Evolutionary conservation across 2,888 invertebrate species (phyloP).

Genomic region (Meliscaeva auricollis): DNA sequence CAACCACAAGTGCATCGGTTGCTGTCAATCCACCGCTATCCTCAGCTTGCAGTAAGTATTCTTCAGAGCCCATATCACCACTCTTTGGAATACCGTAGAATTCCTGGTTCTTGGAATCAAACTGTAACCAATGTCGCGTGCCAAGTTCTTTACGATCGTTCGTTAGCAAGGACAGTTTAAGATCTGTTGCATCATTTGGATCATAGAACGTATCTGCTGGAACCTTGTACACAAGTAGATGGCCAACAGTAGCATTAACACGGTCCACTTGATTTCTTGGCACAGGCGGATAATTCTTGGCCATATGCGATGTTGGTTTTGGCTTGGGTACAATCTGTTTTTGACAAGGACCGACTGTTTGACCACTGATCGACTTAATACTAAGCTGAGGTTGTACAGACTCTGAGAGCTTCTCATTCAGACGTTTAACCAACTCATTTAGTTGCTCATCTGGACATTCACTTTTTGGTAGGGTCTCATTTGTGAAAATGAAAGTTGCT

Average conservation of each 20-base stretch:
- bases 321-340: constrained; percentile 84
- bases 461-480: constrained; percentile 91
- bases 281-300: constrained; percentile 90
- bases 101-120: constrained; percentile 94
- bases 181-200: constrained; percentile 92
- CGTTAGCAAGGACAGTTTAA: constrained; percentile 90
- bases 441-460: constrained; percentile 92
- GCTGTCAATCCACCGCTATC: constrained; percentile 90
- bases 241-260: constrained; percentile 92
- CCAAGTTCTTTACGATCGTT: constrained; percentile 89
- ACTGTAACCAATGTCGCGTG: constrained; percentile 92
- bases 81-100: constrained; percentile 93
- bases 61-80: constrained; percentile 89
- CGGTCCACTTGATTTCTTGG: constrained; percentile 94
- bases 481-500: constrained; percentile 89
- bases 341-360: constrained; percentile 89
- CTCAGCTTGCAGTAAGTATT: constrained; percentile 92
- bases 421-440: constrained; percentile 86
- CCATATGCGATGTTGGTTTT: constrained; percentile 85
- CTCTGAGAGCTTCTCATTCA: constrained; percentile 85
- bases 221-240: constrained; percentile 91
- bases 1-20: constrained; percentile 91
- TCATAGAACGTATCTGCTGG: constrained; percentile 96
- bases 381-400: constrained; percentile 88
- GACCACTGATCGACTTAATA: constrained; percentile 88